A percentile compares a stretch with the other conserved stretches of the same genome.
These are phyloP conservation scores for human DNA, from an alignment of 2,113 vertebrate species.

Conservation along the genomic window GRCh38 chr19:32222001-32222500, in stretches of 20 bases:
- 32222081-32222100: slow-evolving; percentile 30
- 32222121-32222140: background rate
- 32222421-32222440: slow-evolving; percentile 80
- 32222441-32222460: slow-evolving; percentile 79
- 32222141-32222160: background rate
- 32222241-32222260: accelerated
- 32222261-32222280: background rate
- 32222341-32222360: slow-evolving; percentile 81
- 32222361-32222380: slow-evolving; percentile 87
- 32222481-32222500: slow-evolving; percentile 61
- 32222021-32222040: slow-evolving; percentile 80
- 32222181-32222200: accelerated
- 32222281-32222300: background rate
- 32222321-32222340: slow-evolving; percentile 72
- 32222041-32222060: slow-evolving; percentile 80
- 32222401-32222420: slow-evolving; percentile 91
- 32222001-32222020: slow-evolving; percentile 83
- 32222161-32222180: background rate
- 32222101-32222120: background rate
- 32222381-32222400: slow-evolving; percentile 88
- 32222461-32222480: slow-evolving; percentile 78
- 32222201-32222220: accelerated
- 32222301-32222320: background rate
- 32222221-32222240: accelerated
- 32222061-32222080: slow-evolving; percentile 63